These are phyloP conservation scores for Thecocarcelia acutangulata DNA, from an alignment of 2,888 invertebrate species.

Conservation along the genomic window DNA sequence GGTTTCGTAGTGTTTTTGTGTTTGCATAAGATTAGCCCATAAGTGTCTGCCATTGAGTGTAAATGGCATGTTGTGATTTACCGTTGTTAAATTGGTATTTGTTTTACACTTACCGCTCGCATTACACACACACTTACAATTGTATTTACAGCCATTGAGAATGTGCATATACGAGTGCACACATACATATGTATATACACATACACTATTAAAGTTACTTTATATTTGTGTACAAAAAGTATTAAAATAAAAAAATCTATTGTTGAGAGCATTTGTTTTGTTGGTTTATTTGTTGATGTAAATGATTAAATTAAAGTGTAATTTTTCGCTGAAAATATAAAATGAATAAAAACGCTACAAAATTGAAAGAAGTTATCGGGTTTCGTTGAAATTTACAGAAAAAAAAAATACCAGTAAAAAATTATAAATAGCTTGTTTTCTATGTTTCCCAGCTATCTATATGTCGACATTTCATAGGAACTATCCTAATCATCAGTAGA, in stretches of 20 bases:
- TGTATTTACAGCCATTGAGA: background rate
- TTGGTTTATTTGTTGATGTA: conserved; percentile 12
- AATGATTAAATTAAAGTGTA: conserved; percentile 44
- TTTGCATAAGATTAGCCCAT: conserved; percentile 70
- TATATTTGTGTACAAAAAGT: conserved; percentile 2
- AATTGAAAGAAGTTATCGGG: too few species aligned
- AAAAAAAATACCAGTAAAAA: too few species aligned
- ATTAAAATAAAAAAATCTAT: conserved; percentile 40
- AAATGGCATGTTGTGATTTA: conserved; percentile 70
- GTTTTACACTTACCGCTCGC: conserved; percentile 53
- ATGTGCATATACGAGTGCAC: too few species aligned
- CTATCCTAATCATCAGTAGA: too few species aligned
- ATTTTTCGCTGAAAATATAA: background rate
- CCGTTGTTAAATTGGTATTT: conserved; percentile 67
- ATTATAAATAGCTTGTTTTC: too few species aligned
- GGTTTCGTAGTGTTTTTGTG: conserved; percentile 57
- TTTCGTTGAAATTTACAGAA: too few species aligned
- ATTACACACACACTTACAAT: background rate
- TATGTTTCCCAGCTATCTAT: too few species aligned
- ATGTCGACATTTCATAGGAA: too few species aligned
- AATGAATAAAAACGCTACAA: background rate
- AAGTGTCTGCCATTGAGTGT: conserved; percentile 69
- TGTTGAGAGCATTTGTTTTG: conserved; percentile 43
- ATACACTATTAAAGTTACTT: conserved; percentile 12
- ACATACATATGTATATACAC: background rate